Conservation (phyloP, 2,888 invertebrate genomes). For the Ennomos erosarius region DNA sequence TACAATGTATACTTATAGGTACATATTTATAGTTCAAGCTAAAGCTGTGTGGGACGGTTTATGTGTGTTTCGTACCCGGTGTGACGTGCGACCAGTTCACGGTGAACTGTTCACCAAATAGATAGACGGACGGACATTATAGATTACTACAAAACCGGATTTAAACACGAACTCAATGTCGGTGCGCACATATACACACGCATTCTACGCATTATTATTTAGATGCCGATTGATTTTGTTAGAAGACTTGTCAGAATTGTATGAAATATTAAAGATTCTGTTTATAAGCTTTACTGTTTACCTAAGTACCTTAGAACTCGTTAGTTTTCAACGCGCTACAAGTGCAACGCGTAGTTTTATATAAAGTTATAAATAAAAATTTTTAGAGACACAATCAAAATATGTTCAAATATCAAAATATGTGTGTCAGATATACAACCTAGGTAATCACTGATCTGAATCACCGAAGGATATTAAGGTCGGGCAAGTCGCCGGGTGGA, state of each 20-base stretch:
- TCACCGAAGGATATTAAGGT: slow-evolving; percentile 10
- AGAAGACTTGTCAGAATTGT: too few species aligned
- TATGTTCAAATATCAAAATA: neutral
- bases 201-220: too few species aligned
- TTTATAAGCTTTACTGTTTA: too few species aligned
- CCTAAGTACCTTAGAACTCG: too few species aligned
- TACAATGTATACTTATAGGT: neutral
- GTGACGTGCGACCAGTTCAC: slow-evolving; percentile 20
- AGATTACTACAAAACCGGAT: slow-evolving; percentile 26
- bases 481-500: slow-evolving; percentile 10
- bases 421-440: too few species aligned
- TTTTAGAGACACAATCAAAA: neutral
- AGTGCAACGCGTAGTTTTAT: too few species aligned
- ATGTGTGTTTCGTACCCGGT: slow-evolving; percentile 15
- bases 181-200: too few species aligned
- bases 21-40: neutral
- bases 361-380: too few species aligned
- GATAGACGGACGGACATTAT: neutral
- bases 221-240: too few species aligned
- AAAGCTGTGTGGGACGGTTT: slow-evolving; percentile 12
- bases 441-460: too few species aligned
- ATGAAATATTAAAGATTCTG: too few species aligned
- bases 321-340: too few species aligned
- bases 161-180: slow-evolving; percentile 3
- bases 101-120: neutral